A percentile compares a stretch with the other conserved stretches of the same genome.
phyloP scores from a whole-genome alignment of 2,888 invertebrate genomes.

The Harpagoxenus sublaevis region DNA sequence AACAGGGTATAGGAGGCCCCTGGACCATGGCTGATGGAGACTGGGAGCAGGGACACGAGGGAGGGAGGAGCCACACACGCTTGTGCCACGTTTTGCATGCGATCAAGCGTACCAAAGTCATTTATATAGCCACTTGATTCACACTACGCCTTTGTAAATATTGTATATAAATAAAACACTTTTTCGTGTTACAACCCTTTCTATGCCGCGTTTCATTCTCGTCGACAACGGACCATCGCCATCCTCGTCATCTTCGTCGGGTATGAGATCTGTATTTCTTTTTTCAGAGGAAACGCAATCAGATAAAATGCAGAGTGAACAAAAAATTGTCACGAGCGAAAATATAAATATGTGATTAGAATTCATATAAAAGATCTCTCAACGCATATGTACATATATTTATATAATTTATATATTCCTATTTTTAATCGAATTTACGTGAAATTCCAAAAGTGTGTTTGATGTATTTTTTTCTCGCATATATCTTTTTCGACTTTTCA shows the following conservation, averaged over 20 bases:
- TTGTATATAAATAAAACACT: constrained; percentile 85
- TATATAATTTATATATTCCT: not conserved
- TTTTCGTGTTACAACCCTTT: constrained; percentile 75
- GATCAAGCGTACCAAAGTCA: constrained; percentile 79
- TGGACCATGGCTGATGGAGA: constrained; percentile 45
- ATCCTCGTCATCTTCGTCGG: not conserved
- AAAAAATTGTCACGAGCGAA: not conserved
- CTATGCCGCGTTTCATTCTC: constrained; percentile 4
- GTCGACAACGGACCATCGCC: not conserved
- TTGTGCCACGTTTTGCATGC: constrained; percentile 68
- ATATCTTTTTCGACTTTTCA: not conserved
- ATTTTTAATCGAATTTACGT: not conserved
- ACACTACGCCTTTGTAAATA: constrained; percentile 83
- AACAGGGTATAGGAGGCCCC: constrained; percentile 54
- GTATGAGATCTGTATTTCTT: not conserved
- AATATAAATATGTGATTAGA: not conserved
- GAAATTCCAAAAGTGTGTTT: not conserved
- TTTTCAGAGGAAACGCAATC: not conserved
- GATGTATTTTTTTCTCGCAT: not conserved
- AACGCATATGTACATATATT: no score
- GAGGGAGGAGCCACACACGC: constrained; percentile 60
- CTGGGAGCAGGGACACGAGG: constrained; percentile 8
- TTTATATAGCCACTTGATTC: constrained; percentile 80
- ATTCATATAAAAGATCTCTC: not conserved
- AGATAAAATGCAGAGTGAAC: not conserved